phyloP scores from a whole-genome alignment of 2,797 vertebrate species.

The Heterohyrax brucei region DNA sequence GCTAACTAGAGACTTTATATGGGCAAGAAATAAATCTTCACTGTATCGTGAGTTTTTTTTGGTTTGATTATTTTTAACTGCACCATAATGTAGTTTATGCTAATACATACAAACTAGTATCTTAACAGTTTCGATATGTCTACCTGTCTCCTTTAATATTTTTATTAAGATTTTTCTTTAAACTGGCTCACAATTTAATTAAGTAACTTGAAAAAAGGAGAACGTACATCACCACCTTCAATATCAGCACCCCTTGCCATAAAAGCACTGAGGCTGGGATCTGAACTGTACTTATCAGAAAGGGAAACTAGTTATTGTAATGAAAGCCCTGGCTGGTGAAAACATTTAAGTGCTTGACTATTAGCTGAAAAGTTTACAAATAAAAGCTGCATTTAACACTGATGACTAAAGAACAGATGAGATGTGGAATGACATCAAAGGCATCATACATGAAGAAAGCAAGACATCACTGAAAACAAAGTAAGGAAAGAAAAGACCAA shows the following conservation, averaged over 20 bases:
- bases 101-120: neutral
- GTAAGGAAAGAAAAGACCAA: no score
- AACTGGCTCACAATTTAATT: neutral
- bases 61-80: neutral
- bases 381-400: neutral
- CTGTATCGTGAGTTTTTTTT: neutral
- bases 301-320: neutral
- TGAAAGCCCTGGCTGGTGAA: neutral
- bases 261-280: neutral
- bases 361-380: neutral
- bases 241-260: neutral
- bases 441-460: no score
- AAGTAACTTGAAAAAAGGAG: conserved; percentile 5
- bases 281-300: neutral
- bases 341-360: neutral
- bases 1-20: neutral
- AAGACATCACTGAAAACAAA: no score
- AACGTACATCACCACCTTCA: neutral
- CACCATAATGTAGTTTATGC: neutral
- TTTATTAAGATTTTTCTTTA: conserved; percentile 26
- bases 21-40: neutral
- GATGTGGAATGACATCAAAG: no score
- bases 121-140: neutral
- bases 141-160: neutral
- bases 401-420: no score